Evolutionary conservation across 2,888 invertebrate genomes (phyloP).

Genomic region (Volucella bombylans): DNA sequence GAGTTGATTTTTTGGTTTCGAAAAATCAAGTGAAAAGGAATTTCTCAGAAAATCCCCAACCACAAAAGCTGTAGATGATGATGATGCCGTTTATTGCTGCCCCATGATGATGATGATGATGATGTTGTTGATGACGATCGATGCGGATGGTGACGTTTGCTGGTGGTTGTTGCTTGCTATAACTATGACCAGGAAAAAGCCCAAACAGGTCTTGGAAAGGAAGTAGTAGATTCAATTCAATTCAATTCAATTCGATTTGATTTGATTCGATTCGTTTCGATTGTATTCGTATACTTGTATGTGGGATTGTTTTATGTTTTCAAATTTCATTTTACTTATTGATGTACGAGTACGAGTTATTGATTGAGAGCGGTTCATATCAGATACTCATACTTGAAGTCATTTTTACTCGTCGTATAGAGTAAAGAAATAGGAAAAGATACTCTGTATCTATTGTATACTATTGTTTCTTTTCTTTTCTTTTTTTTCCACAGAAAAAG

Average conservation of each 20-base stretch:
- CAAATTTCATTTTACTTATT: slow-evolving; percentile 65
- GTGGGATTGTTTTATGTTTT: slow-evolving; percentile 61
- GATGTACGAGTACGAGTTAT: slow-evolving; percentile 18
- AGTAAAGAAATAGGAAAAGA: slow-evolving; percentile 66
- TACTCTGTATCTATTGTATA: slow-evolving; percentile 33
- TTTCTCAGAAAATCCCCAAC: slow-evolving; percentile 68
- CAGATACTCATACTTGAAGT: neutral
- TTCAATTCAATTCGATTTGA: slow-evolving; percentile 10
- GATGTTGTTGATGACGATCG: slow-evolving; percentile 30
- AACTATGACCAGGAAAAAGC: slow-evolving; percentile 49
- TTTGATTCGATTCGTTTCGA: neutral
- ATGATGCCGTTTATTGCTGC: neutral
- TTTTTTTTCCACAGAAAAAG: slow-evolving; percentile 77
- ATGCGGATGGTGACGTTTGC: too few species aligned
- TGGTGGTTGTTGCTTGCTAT: slow-evolving; percentile 20
- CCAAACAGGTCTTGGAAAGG: slow-evolving; percentile 71
- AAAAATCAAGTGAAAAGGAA: slow-evolving; percentile 70
- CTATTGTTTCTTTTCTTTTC: slow-evolving; percentile 79
- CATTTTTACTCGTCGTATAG: neutral
- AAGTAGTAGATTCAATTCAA: slow-evolving; percentile 64
- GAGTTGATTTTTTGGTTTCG: slow-evolving; percentile 54
- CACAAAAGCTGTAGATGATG: slow-evolving; percentile 5
- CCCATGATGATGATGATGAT: slow-evolving; percentile 6
- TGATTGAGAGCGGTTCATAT: slow-evolving; percentile 62
- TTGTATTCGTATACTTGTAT: neutral